phyloP scores from a whole-genome alignment of 2,113 vertebrate genomes.

The Cyprinodon variegatus region DNA sequence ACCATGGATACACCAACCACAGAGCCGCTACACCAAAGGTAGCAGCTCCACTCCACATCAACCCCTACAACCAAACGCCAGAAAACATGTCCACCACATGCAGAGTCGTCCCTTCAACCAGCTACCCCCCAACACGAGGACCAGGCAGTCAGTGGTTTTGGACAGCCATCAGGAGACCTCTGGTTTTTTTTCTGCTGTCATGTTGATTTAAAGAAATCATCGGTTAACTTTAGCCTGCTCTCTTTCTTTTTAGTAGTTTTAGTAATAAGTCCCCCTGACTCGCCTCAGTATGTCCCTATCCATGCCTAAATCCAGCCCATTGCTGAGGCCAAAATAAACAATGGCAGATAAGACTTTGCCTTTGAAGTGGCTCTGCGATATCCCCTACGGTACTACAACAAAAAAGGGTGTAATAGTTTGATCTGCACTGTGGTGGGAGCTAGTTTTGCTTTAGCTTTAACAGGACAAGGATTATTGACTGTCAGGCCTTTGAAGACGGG shows the following conservation, averaged over 20 bases:
- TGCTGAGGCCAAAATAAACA: conserved; percentile 60
- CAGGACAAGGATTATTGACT: conserved; percentile 12
- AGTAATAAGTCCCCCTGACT: conserved; percentile 19
- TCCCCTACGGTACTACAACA: conserved; percentile 33
- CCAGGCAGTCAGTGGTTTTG: no score
- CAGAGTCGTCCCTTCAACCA: no score
- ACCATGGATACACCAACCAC: no score
- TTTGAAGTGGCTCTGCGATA: conserved; percentile 60
- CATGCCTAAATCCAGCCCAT: conserved; percentile 38
- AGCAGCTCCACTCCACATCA: no score
- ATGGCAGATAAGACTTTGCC: conserved; percentile 58
- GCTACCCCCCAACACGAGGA: no score
- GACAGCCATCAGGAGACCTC: not conserved
- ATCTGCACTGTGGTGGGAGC: conserved; percentile 28
- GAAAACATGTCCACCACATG: no score
- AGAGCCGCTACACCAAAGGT: no score
- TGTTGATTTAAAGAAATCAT: not conserved
- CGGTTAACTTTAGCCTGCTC: not conserved
- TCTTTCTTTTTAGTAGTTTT: not conserved
- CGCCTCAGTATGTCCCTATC: conserved; percentile 39
- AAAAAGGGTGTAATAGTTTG: conserved; percentile 41
- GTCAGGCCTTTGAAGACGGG: conserved; percentile 40
- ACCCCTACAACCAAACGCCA: no score
- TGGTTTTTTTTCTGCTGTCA: not conserved
- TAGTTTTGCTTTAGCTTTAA: conserved; percentile 31